Percentiles rank a stretch among this genome's conserved stretches.
phyloP scores from a whole-genome alignment of 2,113 vertebrate genomes.

The Cyprinodon tularosa region DNA sequence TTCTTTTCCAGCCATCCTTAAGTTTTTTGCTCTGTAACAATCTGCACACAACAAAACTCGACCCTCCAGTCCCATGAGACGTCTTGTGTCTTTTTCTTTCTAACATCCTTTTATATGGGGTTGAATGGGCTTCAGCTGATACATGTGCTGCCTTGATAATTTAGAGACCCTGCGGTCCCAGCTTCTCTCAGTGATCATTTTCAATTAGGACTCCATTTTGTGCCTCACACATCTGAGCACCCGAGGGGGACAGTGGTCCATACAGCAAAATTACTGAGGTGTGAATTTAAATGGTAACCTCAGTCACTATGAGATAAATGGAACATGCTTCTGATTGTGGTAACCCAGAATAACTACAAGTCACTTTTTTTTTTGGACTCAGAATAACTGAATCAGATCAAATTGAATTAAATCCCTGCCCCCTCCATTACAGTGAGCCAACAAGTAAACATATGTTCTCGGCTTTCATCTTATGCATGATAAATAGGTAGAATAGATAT shows the following conservation, averaged over 20 bases:
- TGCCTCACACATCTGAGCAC: slow-evolving; percentile 44
- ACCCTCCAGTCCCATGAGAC: slow-evolving; percentile 44
- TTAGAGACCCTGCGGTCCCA: slow-evolving; percentile 61
- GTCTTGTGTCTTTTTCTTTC: slow-evolving; percentile 53
- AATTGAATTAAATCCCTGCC: no score
- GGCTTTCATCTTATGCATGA: no score
- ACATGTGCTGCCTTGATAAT: slow-evolving; percentile 57
- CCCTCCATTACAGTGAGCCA: no score
- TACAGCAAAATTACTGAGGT: slow-evolving; percentile 53
- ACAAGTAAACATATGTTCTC: no score
- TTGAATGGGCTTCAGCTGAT: slow-evolving; percentile 39
- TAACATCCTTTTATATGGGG: slow-evolving; percentile 51
- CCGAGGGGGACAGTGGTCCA: slow-evolving; percentile 36
- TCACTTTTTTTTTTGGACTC: no score
- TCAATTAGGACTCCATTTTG: slow-evolving; percentile 72
- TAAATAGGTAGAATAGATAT: no score
- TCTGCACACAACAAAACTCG: slow-evolving; percentile 39
- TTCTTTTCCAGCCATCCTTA: background rate
- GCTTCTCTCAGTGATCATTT: slow-evolving; percentile 73
- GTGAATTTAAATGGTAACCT: slow-evolving; percentile 51
- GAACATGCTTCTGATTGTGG: slow-evolving; percentile 44
- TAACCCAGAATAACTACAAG: slow-evolving; percentile 39
- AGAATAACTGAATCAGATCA: no score
- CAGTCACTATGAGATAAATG: slow-evolving; percentile 29
- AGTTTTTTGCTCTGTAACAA: slow-evolving; percentile 10